Percentiles rank a stretch among this genome's conserved stretches.
Evolutionary conservation across 2,113 vertebrate species (phyloP).

Genomic region (Paedocypris sp.): DNA sequence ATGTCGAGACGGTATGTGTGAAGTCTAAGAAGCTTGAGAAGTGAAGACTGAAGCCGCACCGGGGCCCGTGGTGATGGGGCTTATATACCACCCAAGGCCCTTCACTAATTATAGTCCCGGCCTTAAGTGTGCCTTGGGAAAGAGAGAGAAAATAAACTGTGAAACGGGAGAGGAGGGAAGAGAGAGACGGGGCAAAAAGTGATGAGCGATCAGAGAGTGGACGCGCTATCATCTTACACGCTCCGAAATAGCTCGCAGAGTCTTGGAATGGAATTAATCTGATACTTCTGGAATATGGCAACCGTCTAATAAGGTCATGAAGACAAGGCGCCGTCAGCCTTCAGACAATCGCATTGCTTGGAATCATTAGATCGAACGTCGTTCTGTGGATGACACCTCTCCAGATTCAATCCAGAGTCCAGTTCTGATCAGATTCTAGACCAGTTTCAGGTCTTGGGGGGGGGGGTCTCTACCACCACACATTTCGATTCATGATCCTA

Average conservation of each 20-base stretch:
- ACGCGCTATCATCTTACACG: conserved; percentile 56
- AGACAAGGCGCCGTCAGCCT: conserved; percentile 45
- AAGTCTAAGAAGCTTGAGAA: conserved; percentile 56
- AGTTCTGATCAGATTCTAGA: too few relatives aligned
- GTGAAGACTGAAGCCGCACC: conserved; percentile 60
- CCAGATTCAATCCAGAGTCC: too few relatives aligned
- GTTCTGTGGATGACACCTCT: background rate
- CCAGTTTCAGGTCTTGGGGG: too few relatives aligned
- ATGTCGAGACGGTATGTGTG: conserved; percentile 55
- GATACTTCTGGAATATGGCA: conserved; percentile 51
- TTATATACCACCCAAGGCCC: conserved; percentile 54
- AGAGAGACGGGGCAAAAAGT: conserved; percentile 15
- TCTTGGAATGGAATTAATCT: conserved; percentile 66
- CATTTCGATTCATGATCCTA: too few relatives aligned
- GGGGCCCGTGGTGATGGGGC: conserved; percentile 33
- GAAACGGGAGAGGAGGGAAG: conserved; percentile 25
- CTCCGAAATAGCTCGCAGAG: conserved; percentile 62
- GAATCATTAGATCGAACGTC: background rate
- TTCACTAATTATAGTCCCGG: conserved; percentile 62
- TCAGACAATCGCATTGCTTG: background rate
- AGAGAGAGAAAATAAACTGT: conserved; percentile 23
- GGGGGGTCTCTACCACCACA: too few relatives aligned
- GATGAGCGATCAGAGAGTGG: conserved; percentile 41
- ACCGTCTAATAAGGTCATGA: conserved; percentile 61
- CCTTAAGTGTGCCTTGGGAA: conserved; percentile 63